A percentile compares a stretch with the other conserved stretches of the same genome.
These are phyloP conservation scores for Saccostrea echinata DNA, from an alignment of 1,140 invertebrate species.

Conservation along the genomic window DNA sequence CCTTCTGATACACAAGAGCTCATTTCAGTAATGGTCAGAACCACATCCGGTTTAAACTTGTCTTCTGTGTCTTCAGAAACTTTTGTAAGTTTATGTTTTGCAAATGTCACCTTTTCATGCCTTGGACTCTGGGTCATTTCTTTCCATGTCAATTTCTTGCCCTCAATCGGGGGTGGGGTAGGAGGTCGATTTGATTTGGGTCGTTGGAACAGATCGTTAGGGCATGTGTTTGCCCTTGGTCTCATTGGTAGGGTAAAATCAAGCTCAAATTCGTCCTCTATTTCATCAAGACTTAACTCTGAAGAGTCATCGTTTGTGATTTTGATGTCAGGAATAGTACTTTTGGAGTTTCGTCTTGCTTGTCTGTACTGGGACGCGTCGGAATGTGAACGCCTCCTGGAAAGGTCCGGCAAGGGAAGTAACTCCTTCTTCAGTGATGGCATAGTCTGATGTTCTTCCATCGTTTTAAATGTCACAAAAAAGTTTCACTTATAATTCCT, in stretches of 20 bases:
- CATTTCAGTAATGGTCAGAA: constrained; percentile 26
- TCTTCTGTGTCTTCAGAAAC: constrained; percentile 22
- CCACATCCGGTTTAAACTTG: constrained; percentile 3
- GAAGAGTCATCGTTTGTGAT: constrained; percentile 11
- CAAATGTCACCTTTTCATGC: constrained; percentile 33
- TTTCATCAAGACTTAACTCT: background rate
- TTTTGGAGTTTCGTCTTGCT: constrained; percentile 11
- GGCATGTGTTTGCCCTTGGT: constrained; percentile 43
- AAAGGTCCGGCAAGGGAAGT: constrained; percentile 24
- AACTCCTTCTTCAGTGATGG: constrained; percentile 17
- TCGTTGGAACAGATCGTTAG: constrained; percentile 31
- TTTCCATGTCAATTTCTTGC: constrained; percentile 42
- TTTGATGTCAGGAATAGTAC: constrained; percentile 38
- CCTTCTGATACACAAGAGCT: background rate
- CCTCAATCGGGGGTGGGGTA: constrained; percentile 33
- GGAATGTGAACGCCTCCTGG: background rate
- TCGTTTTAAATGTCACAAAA: background rate
- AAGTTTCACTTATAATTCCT: background rate
- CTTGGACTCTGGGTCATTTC: constrained; percentile 29
- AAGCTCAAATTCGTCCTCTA: constrained; percentile 24
- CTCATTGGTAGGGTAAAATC: constrained; percentile 24
- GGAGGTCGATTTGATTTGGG: constrained; percentile 17
- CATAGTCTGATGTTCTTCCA: constrained; percentile 10
- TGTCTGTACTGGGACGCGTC: constrained; percentile 33
- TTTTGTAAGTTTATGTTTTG: constrained; percentile 39